Base-by-base conservation (phyloP, 2,797 vertebrate genomes). In the Hydrophis major region DNA sequence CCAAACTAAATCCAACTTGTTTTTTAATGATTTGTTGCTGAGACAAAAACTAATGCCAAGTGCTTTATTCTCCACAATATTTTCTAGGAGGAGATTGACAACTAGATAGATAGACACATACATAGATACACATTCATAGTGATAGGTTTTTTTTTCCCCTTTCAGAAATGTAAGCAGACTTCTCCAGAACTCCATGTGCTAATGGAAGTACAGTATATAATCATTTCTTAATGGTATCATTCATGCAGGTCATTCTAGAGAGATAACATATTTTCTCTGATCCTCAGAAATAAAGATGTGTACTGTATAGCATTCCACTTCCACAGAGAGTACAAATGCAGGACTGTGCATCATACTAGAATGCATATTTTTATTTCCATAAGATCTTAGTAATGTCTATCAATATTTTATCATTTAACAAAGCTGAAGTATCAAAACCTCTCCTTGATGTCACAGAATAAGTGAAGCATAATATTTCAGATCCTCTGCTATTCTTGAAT, bases 331-430 rank as follows among this genome's bases (percentile, higher is more conserved):
- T 88, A 86, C 57, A 55, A 88, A 63, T 63, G 61, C 25, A 63
- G 50, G 10, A 18, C n/a, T 47, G 57, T 89, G 57, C 59, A 14
- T 69, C 69, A 89, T 78, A 74, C 53, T 37, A 69, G 22, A 55
- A 86, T 89, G 87, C 42, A 86, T 89, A 89, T 87, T 89, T 86
- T 89, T 74, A 86, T 53, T 86, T 92, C 66, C 53, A 25, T 89
- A 91, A 63, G 57, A 60, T 66, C 89, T 87, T 60, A 53, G 37
- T 86, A 86, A 69, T 78, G 60, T 88, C 57, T 91, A 83, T 89
- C 42, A 90, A 91, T 93, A 87, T 50, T 91, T 91, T 91, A 93
- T 57, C 90, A 93, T 66, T 93, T 93, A 91, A 93, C 90, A 93
- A 88, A 57, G 60, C 53, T 42, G 92, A 93, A 89, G 59, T 87